These are phyloP conservation scores for Clytia hemisphaerica DNA, from an alignment of 30 jellyfish, hydroid and myxozoan genomes.

Conservation along the genomic window DNA sequence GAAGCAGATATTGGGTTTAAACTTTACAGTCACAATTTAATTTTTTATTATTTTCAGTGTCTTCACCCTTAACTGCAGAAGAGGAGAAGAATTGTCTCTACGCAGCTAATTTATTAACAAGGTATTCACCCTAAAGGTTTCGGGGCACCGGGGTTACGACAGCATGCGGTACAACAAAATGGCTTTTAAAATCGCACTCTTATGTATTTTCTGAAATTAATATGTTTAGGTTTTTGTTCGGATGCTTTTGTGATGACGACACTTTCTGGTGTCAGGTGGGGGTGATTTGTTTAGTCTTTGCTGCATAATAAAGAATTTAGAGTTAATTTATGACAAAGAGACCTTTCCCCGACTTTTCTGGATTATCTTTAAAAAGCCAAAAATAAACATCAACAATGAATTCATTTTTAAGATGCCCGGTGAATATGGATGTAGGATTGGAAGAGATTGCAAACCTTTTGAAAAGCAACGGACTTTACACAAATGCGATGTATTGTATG, in stretches of 20 bases:
- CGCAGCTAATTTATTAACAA: constrained; percentile 63
- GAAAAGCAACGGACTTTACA: constrained; percentile 44
- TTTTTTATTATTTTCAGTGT: constrained; percentile 22
- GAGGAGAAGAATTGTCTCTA: constrained; percentile 66
- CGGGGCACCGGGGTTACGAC: too few relatives aligned
- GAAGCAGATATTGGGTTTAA: too few relatives aligned
- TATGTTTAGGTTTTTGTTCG: too few relatives aligned
- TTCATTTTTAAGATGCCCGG: constrained; percentile 90
- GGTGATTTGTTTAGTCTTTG: background rate
- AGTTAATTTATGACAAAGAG: too few relatives aligned
- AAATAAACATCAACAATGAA: too few relatives aligned
- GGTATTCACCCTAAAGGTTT: constrained; percentile 47
- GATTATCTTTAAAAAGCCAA: too few relatives aligned
- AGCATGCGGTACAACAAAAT: too few relatives aligned
- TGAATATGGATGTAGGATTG: constrained; percentile 62
- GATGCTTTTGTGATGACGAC: too few relatives aligned
- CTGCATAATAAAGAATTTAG: too few relatives aligned
- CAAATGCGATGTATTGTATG: constrained; percentile 68
- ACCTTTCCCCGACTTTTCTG: background rate
- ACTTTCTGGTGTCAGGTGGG: background rate
- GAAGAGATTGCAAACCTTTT: constrained; percentile 53
- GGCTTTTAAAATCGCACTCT: too few relatives aligned
- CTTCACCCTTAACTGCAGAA: constrained; percentile 75
- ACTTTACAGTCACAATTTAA: background rate
- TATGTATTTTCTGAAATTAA: too few relatives aligned